Percentiles rank a stretch among this genome's conserved stretches.
Evolutionary conservation across 2,888 invertebrate species (phyloP).

Genomic region (Drosophila mulleri): DNA sequence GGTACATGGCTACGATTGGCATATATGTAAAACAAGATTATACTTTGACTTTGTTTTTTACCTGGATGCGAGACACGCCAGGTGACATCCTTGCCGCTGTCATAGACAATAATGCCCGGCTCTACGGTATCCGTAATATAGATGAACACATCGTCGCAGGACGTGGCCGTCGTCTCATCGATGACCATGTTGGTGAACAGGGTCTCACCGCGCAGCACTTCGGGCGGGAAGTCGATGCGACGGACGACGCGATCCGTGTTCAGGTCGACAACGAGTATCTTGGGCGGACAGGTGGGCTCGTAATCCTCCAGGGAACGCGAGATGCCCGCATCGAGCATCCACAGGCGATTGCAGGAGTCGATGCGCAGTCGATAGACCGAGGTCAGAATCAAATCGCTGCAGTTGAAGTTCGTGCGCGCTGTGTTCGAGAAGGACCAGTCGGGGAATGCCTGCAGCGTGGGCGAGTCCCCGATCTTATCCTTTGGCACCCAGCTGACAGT

Average conservation of each 20-base stretch:
- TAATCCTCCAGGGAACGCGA: conserved; percentile 88
- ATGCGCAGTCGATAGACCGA: conserved; percentile 91
- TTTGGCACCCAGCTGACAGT: conserved; percentile 90
- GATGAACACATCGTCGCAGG: conserved; percentile 91
- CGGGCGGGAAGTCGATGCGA: conserved; percentile 90
- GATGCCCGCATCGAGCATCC: conserved; percentile 91
- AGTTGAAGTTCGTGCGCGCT: conserved; percentile 89
- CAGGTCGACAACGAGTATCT: conserved; percentile 92
- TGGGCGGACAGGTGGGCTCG: conserved; percentile 90
- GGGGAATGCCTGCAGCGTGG: conserved; percentile 89
- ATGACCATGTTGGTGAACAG: conserved; percentile 92
- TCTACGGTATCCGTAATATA: conserved; percentile 94
- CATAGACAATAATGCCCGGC: conserved; percentile 88
- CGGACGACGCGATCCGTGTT: conserved; percentile 87
- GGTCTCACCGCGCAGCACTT: conserved; percentile 90
- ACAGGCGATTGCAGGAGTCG: conserved; percentile 93
- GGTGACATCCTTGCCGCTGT: conserved; percentile 90
- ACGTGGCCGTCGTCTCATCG: conserved; percentile 89
- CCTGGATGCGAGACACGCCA: conserved; percentile 92
- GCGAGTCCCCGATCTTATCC: conserved; percentile 89
- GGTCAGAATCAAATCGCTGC: conserved; percentile 90
- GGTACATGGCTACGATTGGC: conserved; percentile 89
- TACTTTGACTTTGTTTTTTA: not conserved
- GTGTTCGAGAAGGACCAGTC: conserved; percentile 92
- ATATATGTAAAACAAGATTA: not conserved